Conservation (phyloP, 2,797 vertebrate genomes). For the Phataginus tetradactyla region DNA sequence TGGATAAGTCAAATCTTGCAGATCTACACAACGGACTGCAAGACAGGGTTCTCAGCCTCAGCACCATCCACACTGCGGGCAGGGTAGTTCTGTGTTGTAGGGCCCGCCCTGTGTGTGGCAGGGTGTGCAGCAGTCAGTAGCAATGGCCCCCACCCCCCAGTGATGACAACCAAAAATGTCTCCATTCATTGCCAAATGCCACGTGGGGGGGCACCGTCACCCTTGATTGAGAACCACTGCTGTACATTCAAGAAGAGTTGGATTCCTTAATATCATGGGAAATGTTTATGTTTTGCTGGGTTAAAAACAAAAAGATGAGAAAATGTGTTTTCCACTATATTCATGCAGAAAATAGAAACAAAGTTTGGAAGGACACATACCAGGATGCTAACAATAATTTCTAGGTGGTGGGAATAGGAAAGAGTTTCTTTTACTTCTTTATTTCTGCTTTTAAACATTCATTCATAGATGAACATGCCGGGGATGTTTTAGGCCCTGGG, state of each 20-base stretch:
- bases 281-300: not conserved
- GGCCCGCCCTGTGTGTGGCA: accelerated
- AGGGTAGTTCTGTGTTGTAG: accelerated
- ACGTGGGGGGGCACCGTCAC: not conserved
- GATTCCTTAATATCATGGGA: not conserved
- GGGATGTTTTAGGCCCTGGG: not conserved
- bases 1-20: accelerated
- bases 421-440: not conserved
- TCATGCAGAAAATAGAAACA: not conserved
- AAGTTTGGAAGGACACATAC: not conserved
- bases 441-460: not conserved
- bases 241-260: not conserved
- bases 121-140: too few relatives aligned
- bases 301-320: not conserved
- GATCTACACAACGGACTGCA: accelerated
- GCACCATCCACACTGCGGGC: accelerated
- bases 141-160: not conserved
- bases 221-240: not conserved
- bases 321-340: not conserved
- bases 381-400: not conserved
- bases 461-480: too few relatives aligned
- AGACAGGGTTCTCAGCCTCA: not conserved
- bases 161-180: not conserved
- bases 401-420: not conserved
- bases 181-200: not conserved